phyloP scores from a whole-genome alignment of 2,888 invertebrate genomes.

The Pheosia gnoma region DNA sequence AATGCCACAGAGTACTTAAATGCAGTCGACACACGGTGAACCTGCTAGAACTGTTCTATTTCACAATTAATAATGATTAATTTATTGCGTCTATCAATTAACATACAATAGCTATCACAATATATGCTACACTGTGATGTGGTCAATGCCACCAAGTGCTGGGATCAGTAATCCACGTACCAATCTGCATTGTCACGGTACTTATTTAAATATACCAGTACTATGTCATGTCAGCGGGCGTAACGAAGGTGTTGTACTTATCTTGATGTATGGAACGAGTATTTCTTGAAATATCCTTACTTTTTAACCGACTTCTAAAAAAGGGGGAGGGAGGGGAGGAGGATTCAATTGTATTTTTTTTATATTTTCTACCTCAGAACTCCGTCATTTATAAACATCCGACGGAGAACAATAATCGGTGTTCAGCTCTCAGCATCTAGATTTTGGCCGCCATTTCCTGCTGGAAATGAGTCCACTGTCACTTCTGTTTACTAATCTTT shows the following conservation, averaged over 20 bases:
- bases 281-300: not conserved
- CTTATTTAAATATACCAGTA: constrained; percentile 27
- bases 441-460: no score
- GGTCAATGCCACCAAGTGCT: constrained; percentile 33
- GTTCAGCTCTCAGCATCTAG: no score
- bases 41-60: not conserved
- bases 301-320: no score
- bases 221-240: constrained; percentile 17
- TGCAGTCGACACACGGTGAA: not conserved
- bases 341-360: no score
- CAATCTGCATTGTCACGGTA: constrained; percentile 35
- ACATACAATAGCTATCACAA: constrained; percentile 6
- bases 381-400: no score
- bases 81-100: constrained; percentile 6
- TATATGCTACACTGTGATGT: constrained; percentile 9
- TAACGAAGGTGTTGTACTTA: constrained; percentile 16
- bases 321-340: no score
- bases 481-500: no score
- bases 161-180: constrained; percentile 26
- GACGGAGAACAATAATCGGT: no score
- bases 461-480: no score
- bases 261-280: constrained; percentile 1
- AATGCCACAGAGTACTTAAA: not conserved
- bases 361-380: no score
- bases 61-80: not conserved